Evolutionary conservation across 2,113 vertebrate species (phyloP).

Genomic region (Petrocephalus microphthalmus): DNA sequence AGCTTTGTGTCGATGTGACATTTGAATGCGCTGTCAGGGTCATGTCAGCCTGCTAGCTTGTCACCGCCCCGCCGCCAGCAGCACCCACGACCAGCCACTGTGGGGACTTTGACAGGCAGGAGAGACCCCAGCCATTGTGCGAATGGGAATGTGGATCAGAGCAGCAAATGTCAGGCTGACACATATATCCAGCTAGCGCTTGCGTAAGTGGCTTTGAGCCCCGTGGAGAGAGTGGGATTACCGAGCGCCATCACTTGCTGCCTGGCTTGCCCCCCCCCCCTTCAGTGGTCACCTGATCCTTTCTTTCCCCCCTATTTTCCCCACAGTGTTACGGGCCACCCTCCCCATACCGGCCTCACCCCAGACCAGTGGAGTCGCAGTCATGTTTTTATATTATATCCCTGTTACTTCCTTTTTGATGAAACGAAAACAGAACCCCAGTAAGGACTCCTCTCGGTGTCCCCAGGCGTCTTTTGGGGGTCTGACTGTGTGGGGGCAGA

Average conservation of each 20-base stretch:
- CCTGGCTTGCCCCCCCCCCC: not conserved
- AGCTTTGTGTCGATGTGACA: not conserved
- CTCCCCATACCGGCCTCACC: not conserved
- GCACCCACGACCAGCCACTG: not conserved
- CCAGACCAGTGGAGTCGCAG: not conserved
- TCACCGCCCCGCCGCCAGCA: not conserved
- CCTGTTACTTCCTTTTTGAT: not conserved
- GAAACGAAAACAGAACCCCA: not conserved
- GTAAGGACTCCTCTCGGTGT: not conserved
- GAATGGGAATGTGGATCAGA: not conserved
- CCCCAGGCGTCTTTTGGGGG: not conserved
- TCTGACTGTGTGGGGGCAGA: not conserved
- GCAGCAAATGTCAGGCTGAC: not conserved
- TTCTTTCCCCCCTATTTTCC: not conserved
- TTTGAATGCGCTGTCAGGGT: not conserved
- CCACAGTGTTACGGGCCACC: not conserved
- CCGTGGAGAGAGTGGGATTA: not conserved
- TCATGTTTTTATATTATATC: not conserved
- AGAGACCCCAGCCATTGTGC: not conserved
- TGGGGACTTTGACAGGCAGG: conserved; percentile 4
- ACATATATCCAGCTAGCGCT: not conserved
- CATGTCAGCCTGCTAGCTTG: not conserved
- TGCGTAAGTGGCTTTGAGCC: not conserved
- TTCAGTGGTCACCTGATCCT: not conserved
- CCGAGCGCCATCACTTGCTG: not conserved